Evolutionary conservation across 2,888 invertebrate genomes (phyloP), one percentile per base, ranked within the genome.

Genomic region (Ferrisia virgata): DNA sequence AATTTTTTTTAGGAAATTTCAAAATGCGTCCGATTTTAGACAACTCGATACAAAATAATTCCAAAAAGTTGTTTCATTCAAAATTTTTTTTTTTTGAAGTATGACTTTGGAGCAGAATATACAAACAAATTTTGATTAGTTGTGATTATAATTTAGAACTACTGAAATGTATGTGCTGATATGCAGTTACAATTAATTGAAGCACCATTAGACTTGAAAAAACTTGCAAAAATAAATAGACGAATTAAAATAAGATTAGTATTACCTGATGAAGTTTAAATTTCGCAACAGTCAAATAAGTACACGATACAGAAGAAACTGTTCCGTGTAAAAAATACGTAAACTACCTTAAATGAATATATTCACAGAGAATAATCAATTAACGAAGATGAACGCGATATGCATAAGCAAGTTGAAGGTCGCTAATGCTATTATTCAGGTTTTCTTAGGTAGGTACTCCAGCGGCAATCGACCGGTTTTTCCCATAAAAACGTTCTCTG

Each of bases 361-460:
- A 36, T 36, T 9, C 36, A 72, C n/a, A 18, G 36, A 36, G 28
- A 72, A 72, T 72, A 36, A 72, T 72, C 36, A 36, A 72, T 33
- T 36, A 72, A 18, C 2, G 72, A 72, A 72, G 72, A 72, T 72
- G 36, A 36, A 36, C 72, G 18, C 72, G 18, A 15, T 28, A 64
- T 64, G 64, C 53, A 43, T 58, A 64, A 72, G 36, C 72, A 72
- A 72, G 33, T 72, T 72, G 72, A 72, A 72, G 72, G 72, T 72
- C 72, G 72, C 0, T 72, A 72, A 36, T 36, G 22, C 72, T 72
- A 72, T 36, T 33, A 64, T 72, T 72, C 72, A 25, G 28, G 72
- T 72, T 72, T 72, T 72, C 36, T 72, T 36, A 18, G 53, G 18
- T 22, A 53, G 53, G 5, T 53, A 72, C 72, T 72, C 28, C 36